These are phyloP conservation scores for Enteromius radiatus DNA, from an alignment of 2,797 vertebrate species.

Conservation along the genomic window DNA sequence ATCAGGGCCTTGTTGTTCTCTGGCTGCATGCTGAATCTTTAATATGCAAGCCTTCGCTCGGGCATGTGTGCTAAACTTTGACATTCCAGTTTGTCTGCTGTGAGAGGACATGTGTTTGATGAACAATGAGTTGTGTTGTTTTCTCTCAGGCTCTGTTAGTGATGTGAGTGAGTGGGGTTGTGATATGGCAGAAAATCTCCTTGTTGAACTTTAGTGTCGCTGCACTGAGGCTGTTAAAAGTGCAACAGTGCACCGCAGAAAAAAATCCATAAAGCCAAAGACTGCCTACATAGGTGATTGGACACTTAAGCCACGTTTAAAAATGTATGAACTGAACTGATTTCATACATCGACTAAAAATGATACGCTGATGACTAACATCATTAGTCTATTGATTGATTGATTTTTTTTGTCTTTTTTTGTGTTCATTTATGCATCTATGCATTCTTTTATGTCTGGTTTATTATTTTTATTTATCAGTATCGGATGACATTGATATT, in stretches of 20 bases:
- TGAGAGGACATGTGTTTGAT: conserved; percentile 44
- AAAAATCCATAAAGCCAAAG: background rate
- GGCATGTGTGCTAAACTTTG: conserved; percentile 54
- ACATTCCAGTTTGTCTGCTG: conserved; percentile 62
- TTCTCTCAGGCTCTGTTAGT: conserved; percentile 31
- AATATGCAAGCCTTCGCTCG: conserved; percentile 59
- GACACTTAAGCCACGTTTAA: background rate
- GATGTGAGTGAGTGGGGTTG: conserved; percentile 29
- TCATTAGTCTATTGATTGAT: background rate
- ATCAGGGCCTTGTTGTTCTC: conserved; percentile 51
- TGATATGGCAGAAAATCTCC: conserved; percentile 28
- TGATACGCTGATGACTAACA: background rate
- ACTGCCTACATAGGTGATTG: background rate
- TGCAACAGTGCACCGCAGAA: background rate
- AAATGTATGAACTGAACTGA: background rate
- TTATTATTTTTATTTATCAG: background rate
- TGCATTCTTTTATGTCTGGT: background rate
- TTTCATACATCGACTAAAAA: background rate
- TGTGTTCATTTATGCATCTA: background rate
- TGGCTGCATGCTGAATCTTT: conserved; percentile 71
- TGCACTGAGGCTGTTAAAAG: background rate
- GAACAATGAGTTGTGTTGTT: conserved; percentile 47
- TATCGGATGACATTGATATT: background rate
- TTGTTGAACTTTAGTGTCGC: conserved; percentile 1
- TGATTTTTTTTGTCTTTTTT: background rate